Conservation (phyloP, 1,140 invertebrate genomes). For the Drosophila sechellia region DNA sequence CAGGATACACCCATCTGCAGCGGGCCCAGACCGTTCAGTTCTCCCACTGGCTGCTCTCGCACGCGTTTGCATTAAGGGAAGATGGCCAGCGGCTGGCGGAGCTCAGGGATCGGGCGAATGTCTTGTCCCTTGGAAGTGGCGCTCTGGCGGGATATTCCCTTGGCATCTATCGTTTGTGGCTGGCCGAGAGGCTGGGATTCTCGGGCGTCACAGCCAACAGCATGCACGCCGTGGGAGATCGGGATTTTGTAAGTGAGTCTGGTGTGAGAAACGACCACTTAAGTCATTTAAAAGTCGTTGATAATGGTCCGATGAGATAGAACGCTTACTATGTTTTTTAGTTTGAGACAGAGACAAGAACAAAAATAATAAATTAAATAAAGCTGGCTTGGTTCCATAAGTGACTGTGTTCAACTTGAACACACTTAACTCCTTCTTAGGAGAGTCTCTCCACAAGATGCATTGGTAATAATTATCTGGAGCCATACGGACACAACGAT, state of each 20-base stretch:
- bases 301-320: neutral
- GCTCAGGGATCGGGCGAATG: slow-evolving; percentile 85
- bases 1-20: slow-evolving; percentile 94
- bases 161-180: slow-evolving; percentile 87
- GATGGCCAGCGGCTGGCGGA: slow-evolving; percentile 87
- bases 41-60: slow-evolving; percentile 92
- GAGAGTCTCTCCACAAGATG: too few species aligned
- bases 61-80: slow-evolving; percentile 88
- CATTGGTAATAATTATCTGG: too few species aligned
- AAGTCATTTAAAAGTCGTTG: slow-evolving; percentile 49
- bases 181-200: slow-evolving; percentile 89
- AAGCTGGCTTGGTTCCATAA: too few species aligned
- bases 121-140: slow-evolving; percentile 91
- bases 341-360: too few species aligned
- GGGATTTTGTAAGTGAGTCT: slow-evolving; percentile 90
- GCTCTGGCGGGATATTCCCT: slow-evolving; percentile 93
- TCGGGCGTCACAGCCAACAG: slow-evolving; percentile 88
- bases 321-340: too few species aligned
- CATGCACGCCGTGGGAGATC: slow-evolving; percentile 90
- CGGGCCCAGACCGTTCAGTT: slow-evolving; percentile 92
- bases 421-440: too few species aligned
- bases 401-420: too few species aligned
- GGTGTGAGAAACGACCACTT: neutral
- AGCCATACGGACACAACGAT: too few species aligned
- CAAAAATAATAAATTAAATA: too few species aligned